Evolutionary conservation across 2,888 invertebrate species (phyloP).

Genomic region (Cosmopolites sordidus): DNA sequence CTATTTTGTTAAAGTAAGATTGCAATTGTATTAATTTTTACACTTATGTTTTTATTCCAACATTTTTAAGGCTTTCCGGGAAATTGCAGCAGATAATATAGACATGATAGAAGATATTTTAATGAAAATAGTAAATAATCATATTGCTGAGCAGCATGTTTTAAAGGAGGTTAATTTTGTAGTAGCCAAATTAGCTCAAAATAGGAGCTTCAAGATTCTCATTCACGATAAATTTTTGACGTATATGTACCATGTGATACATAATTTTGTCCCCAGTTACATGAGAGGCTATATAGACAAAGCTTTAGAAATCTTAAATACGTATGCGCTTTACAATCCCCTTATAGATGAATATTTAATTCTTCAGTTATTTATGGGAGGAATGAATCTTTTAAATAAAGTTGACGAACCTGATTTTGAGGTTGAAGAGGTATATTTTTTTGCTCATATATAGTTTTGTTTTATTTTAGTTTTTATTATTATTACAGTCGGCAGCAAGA

Average conservation of each 20-base stretch:
- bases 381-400: slow-evolving; percentile 19
- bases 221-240: slow-evolving; percentile 28
- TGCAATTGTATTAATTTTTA: neutral
- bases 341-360: slow-evolving; percentile 28
- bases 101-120: slow-evolving; percentile 20
- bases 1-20: slow-evolving; percentile 30
- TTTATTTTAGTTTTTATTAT: neutral
- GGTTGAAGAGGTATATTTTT: slow-evolving; percentile 27
- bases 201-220: slow-evolving; percentile 23
- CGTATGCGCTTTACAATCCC: slow-evolving; percentile 26
- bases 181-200: slow-evolving; percentile 27
- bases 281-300: slow-evolving; percentile 25
- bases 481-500: slow-evolving; percentile 27
- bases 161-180: slow-evolving; percentile 31
- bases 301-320: slow-evolving; percentile 32
- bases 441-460: neutral
- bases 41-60: neutral
- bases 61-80: slow-evolving; percentile 20
- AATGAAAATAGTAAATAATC: slow-evolving; percentile 10
- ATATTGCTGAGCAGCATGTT: slow-evolving; percentile 22
- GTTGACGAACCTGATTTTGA: slow-evolving; percentile 24
- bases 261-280: slow-evolving; percentile 22
- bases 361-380: slow-evolving; percentile 28
- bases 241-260: slow-evolving; percentile 28
- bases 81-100: slow-evolving; percentile 14